A percentile compares a stretch with the other conserved stretches of the same genome.
Conservation (phyloP, 2,113 vertebrate species). For the Lamprotornis superbus region DNA sequence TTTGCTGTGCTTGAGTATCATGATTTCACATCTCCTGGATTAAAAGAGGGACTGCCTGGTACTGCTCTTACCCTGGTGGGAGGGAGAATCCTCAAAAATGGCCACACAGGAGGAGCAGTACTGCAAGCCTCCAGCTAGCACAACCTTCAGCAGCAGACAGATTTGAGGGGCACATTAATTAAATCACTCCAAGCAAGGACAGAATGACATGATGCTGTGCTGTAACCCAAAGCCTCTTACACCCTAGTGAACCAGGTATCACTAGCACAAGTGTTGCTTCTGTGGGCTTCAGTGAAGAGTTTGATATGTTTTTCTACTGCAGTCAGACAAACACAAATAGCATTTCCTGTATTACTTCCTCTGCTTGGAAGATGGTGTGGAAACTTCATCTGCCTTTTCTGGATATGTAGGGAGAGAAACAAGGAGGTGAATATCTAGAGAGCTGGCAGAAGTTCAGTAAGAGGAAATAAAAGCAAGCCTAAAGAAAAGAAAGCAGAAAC, state of each 20-base stretch:
- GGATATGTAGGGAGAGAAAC: neutral
- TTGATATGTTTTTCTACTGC: neutral
- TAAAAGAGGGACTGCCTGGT: neutral
- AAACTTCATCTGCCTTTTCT: neutral
- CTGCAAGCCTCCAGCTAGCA: neutral
- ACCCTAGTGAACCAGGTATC: neutral
- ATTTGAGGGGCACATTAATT: neutral
- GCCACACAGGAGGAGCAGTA: neutral
- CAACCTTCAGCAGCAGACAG: neutral
- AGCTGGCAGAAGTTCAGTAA: neutral
- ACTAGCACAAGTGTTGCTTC: neutral
- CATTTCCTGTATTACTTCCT: neutral
- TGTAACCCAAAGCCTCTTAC: neutral
- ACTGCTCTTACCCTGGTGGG: too few relatives aligned
- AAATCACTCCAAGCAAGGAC: neutral
- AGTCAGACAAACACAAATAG: neutral
- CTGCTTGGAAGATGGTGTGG: neutral
- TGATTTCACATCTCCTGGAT: neutral
- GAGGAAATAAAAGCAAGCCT: neutral
- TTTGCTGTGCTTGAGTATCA: neutral
- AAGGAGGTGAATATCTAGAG: neutral
- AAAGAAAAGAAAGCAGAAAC: neutral
- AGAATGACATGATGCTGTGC: neutral
- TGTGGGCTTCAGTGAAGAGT: neutral
- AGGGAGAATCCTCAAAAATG: neutral